Evolutionary conservation across 1,140 invertebrate genomes (phyloP).

Genomic region (Monochamus saltuarius): DNA sequence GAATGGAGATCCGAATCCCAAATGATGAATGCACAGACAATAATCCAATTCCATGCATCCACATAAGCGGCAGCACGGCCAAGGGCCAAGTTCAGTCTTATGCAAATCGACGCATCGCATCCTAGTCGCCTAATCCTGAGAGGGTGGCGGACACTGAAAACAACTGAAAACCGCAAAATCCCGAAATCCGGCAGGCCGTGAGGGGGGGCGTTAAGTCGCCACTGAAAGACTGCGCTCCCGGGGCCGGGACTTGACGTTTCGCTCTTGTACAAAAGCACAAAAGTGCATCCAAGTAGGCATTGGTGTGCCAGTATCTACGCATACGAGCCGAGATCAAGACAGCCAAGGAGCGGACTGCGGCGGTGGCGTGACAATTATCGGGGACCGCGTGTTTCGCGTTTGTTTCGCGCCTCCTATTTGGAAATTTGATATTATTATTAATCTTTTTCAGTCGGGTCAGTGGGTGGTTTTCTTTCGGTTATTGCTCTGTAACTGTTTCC

Average conservation of each 20-base stretch:
- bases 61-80: too few relatives aligned
- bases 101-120: neutral
- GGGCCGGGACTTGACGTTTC: too few relatives aligned
- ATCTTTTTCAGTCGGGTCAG: too few relatives aligned
- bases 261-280: slow-evolving; percentile 11
- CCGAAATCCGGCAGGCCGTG: slow-evolving; percentile 1
- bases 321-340: slow-evolving; percentile 30
- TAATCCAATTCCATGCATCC: too few relatives aligned
- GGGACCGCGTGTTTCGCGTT: slow-evolving; percentile 6
- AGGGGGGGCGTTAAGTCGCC: slow-evolving; percentile 18
- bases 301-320: slow-evolving; percentile 27
- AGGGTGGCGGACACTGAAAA: slow-evolving; percentile 7
- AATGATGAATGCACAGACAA: too few relatives aligned
- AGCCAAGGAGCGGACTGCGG: slow-evolving; percentile 14
- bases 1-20: too few relatives aligned
- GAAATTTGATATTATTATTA: too few relatives aligned
- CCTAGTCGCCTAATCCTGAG: slow-evolving; percentile 13
- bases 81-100: neutral
- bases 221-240: neutral
- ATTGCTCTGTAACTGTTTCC: too few relatives aligned
- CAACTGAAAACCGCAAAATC: slow-evolving; percentile 17
- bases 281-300: slow-evolving; percentile 23
- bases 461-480: too few relatives aligned
- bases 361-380: slow-evolving; percentile 3
- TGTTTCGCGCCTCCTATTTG: neutral